Conservation (phyloP, 2,797 vertebrate genomes). For the Linurgus olivaceus region DNA sequence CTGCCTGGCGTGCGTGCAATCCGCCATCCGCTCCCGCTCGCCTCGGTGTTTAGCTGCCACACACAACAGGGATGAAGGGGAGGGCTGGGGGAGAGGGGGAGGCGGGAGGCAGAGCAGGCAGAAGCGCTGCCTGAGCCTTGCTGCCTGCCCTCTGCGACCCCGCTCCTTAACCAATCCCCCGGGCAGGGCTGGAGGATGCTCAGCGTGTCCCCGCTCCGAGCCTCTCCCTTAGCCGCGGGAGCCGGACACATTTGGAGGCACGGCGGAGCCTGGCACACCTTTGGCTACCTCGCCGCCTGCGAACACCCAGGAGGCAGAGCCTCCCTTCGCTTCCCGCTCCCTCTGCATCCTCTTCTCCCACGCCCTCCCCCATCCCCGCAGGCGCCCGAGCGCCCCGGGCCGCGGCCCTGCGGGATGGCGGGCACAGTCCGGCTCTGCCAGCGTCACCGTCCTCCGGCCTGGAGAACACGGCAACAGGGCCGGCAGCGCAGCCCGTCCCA, state of each 20-base stretch:
- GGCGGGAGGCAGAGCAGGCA: slow-evolving; percentile 17
- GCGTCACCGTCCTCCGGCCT: neutral
- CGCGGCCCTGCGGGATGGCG: neutral
- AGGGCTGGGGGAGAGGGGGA: neutral
- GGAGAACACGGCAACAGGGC: neutral
- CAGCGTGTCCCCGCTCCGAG: neutral
- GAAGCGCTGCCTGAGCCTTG: slow-evolving; percentile 37
- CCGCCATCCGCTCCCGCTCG: slow-evolving; percentile 83
- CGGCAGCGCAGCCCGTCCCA: neutral
- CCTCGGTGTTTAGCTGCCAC: slow-evolving; percentile 59
- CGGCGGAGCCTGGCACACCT: neutral
- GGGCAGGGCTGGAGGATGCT: neutral
- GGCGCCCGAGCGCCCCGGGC: neutral
- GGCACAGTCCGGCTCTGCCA: neutral
- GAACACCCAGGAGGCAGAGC: neutral
- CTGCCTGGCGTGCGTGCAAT: slow-evolving; percentile 77
- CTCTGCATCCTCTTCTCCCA: neutral
- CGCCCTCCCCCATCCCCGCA: neutral
- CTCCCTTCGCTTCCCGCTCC: neutral
- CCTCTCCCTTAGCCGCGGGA: neutral
- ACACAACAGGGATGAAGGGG: slow-evolving; percentile 41
- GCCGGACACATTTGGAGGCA: neutral
- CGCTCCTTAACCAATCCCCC: neutral
- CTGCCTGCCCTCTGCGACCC: slow-evolving; percentile 61
- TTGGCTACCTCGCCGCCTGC: neutral